A percentile compares a stretch with the other conserved stretches of the same genome.
phyloP scores from a whole-genome alignment of 2,888 invertebrate genomes.

The Papilio demoleus region DNA sequence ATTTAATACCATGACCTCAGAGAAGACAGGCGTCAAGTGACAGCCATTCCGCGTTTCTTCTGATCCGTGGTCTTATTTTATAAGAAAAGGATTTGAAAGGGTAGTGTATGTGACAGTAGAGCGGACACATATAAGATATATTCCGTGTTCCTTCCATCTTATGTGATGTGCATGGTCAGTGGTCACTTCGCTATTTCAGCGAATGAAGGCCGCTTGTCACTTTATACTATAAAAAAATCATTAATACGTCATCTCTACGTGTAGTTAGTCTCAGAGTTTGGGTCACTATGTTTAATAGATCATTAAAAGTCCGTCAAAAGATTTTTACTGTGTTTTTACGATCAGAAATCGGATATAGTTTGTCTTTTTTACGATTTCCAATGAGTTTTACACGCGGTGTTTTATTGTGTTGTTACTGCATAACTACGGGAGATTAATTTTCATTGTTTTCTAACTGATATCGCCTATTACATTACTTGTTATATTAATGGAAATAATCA shows the following conservation, averaged over 20 bases:
- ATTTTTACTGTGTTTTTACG: constrained; percentile 71
- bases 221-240: too few relatives aligned
- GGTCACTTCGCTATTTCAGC: too few relatives aligned
- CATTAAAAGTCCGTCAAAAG: constrained; percentile 73
- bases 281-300: constrained; percentile 64
- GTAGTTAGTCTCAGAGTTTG: constrained; percentile 8
- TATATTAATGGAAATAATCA: neutral
- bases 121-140: too few relatives aligned
- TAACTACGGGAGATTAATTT: constrained; percentile 61
- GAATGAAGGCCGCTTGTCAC: too few relatives aligned
- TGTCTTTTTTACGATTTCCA: constrained; percentile 66
- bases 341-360: constrained; percentile 75
- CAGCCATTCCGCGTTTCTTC: too few relatives aligned
- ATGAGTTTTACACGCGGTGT: constrained; percentile 60
- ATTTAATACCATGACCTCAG: too few relatives aligned
- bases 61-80: too few relatives aligned
- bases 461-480: constrained; percentile 46
- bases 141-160: too few relatives aligned
- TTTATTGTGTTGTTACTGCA: constrained; percentile 46
- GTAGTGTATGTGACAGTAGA: too few relatives aligned
- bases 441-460: constrained; percentile 59
- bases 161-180: too few relatives aligned
- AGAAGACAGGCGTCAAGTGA: too few relatives aligned
- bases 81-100: too few relatives aligned
- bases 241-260: neutral